Percentiles rank a stretch among this genome's conserved stretches.
phyloP scores from a whole-genome alignment of 1,140 invertebrate species.

The Vanessa tameamea region DNA sequence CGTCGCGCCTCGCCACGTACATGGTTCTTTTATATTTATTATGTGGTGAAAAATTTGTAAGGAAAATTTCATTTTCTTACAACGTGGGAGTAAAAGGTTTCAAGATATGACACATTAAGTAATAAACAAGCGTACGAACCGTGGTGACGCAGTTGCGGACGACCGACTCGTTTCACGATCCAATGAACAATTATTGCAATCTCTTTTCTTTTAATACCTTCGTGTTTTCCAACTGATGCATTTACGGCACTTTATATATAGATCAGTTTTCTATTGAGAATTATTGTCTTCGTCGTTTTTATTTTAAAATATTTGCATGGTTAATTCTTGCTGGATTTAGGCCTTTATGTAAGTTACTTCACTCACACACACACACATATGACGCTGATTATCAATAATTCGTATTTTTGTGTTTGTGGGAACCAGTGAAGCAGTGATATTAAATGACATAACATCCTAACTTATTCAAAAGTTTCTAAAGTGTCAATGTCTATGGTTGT shows the following conservation, averaged over 20 bases:
- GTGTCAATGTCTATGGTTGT: too few species aligned
- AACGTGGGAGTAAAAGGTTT: slow-evolving; percentile 1
- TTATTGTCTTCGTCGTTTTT: neutral
- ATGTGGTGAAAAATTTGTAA: neutral
- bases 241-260: slow-evolving; percentile 22
- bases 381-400: too few species aligned
- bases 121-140: slow-evolving; percentile 12
- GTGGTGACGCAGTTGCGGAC: slow-evolving; percentile 25
- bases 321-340: too few species aligned
- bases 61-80: neutral
- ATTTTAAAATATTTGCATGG: too few species aligned
- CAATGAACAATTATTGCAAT: slow-evolving; percentile 39
- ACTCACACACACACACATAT: too few species aligned
- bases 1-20: neutral
- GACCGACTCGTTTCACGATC: slow-evolving; percentile 29
- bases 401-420: too few species aligned
- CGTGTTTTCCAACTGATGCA: slow-evolving; percentile 26
- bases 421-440: too few species aligned
- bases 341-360: too few species aligned
- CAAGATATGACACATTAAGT: slow-evolving; percentile 20
- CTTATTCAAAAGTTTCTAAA: too few species aligned
- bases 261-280: neutral
- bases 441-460: too few species aligned
- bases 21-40: neutral
- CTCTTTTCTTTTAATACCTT: slow-evolving; percentile 24